Evolutionary conservation across 2,888 invertebrate species (phyloP).

Genomic region (Callyntrura guangdongensis): DNA sequence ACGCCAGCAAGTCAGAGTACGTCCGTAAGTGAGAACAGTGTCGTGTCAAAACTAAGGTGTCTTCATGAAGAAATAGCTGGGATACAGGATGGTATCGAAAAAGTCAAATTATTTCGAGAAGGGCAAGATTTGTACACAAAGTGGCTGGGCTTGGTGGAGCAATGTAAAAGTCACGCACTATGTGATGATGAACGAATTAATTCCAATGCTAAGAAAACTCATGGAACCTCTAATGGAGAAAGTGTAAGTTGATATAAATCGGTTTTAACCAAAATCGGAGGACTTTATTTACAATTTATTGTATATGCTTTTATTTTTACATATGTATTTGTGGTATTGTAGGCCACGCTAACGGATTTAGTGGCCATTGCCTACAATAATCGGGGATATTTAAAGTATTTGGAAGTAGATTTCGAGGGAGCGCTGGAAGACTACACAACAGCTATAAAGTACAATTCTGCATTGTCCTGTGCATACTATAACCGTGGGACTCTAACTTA

Average conservation of each 20-base stretch:
- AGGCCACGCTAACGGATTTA: conserved; percentile 23
- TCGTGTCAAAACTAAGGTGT: background rate
- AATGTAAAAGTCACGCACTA: background rate
- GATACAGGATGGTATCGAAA: conserved; percentile 35
- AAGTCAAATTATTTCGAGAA: conserved; percentile 50
- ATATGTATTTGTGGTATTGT: too few species aligned
- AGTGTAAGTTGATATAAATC: background rate
- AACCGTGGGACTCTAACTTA: conserved; percentile 86
- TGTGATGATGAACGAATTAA: background rate
- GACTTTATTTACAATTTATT: too few species aligned
- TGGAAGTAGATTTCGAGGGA: conserved; percentile 86
- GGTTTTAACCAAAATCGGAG: too few species aligned
- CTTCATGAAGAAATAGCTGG: conserved; percentile 23
- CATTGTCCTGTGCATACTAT: conserved; percentile 85
- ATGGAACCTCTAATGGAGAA: background rate
- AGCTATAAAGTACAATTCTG: conserved; percentile 85
- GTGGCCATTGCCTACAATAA: conserved; percentile 85
- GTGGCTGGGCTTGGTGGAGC: conserved; percentile 62
- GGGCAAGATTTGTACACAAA: conserved; percentile 71
- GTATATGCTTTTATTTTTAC: too few species aligned
- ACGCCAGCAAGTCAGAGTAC: background rate
- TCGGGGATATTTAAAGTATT: conserved; percentile 86
- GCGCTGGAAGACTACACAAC: conserved; percentile 86
- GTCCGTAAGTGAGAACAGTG: background rate
- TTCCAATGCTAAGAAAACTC: background rate